Evolutionary conservation across 2,797 vertebrate species (phyloP), one percentile per base, ranked within the genome.

Genomic region (Siniperca scherzeri): DNA sequence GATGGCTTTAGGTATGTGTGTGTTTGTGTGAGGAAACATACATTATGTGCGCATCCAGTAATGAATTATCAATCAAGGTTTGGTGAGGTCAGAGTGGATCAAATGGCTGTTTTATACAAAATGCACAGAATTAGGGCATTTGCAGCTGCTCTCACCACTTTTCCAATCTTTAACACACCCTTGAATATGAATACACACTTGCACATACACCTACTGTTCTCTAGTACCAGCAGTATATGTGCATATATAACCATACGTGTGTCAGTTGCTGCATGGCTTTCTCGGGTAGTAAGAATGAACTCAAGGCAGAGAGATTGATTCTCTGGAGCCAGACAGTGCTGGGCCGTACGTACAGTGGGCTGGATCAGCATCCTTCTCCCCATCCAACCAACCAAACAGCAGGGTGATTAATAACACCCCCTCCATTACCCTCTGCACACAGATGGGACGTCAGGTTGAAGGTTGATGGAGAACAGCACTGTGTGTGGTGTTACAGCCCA

Each of bases 371-470:
- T 2, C 33, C 72, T 67, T 71, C 61, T 62, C 22, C 52, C 36
- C 40, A 67, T 57, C 66, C 75, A 78, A 77, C 81, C 73, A 55
- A 68, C 87, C 78, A 89, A 91, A 87, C 84, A 84, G 80, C 67
- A 14, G 60, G 59, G 79, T 93, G 93, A 94, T 92, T 94, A 93
- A 94, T 93, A 89, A 85, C 88, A 87, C 56, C 78, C 80, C 84
- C 73, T 87, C 91, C 89, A 93, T 95, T 95, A 94, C 89, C 93
- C 91, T 93, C 90, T 91, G 88, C 91, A 93, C 91, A 93, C 93
- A 94, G 91, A 94, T 87, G 92, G 93, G 90, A 91, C 80, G 78
- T 90, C 90, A 91, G 94, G 92, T 93, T 94, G 94, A 95, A 96
- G 95, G 94, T 93, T 94, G 95, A 95, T 87, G 86, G 92, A 93